Conservation (phyloP, 2,888 invertebrate species). For the Andrena chrysosceles region DNA sequence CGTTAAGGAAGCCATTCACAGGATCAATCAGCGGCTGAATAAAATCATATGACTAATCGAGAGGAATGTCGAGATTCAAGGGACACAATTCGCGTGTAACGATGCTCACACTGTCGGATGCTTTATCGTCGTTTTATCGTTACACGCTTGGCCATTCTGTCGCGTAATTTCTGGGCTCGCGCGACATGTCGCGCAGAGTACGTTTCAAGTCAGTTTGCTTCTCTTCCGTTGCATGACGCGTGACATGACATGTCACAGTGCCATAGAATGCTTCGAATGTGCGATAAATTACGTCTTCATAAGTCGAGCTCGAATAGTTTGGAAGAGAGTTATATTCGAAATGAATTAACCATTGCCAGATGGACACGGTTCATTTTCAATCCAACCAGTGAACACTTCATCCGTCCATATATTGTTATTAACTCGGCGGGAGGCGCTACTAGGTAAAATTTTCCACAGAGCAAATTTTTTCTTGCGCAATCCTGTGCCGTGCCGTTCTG, state of each 20-base stretch:
- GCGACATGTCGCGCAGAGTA: background rate
- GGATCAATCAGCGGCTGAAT: background rate
- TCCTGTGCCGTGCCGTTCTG: too few relatives aligned
- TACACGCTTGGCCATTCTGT: background rate
- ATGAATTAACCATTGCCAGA: background rate
- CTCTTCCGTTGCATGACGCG: background rate
- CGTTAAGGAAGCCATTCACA: background rate
- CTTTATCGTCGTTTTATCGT: background rate
- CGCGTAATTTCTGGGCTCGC: background rate
- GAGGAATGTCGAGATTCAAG: background rate
- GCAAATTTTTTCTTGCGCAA: too few relatives aligned
- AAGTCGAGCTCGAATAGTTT: background rate
- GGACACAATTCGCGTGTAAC: background rate
- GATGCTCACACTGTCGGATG: background rate
- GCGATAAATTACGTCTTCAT: slow-evolving; percentile 35
- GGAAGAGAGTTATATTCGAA: background rate
- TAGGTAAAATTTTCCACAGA: too few relatives aligned
- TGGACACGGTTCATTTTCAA: background rate
- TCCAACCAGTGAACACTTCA: background rate
- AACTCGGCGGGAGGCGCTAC: too few relatives aligned
- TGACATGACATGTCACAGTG: slow-evolving; percentile 23
- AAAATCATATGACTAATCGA: background rate
- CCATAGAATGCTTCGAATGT: slow-evolving; percentile 33
- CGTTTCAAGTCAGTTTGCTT: slow-evolving; percentile 25
- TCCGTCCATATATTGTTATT: background rate